Conservation (phyloP, 2,888 invertebrate genomes). For the Xiphydria camelus region DNA sequence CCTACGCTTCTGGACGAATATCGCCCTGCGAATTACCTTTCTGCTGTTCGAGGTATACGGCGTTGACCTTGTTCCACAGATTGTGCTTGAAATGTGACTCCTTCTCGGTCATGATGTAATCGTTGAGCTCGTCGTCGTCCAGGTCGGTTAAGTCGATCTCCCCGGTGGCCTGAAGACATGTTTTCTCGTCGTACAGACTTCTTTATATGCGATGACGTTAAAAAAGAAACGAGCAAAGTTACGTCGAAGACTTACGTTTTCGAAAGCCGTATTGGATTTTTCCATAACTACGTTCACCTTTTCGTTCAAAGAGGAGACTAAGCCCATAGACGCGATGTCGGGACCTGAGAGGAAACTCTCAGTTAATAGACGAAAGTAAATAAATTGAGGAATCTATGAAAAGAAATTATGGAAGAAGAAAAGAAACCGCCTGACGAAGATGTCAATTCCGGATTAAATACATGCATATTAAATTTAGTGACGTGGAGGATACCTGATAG, state of each 20-base stretch:
- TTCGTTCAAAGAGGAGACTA: constrained; percentile 64
- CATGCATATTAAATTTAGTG: too few species aligned
- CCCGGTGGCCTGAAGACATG: constrained; percentile 34
- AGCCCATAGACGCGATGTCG: constrained; percentile 78
- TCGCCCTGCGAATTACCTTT: too few species aligned
- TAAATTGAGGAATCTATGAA: not conserved
- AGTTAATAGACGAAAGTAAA: too few species aligned
- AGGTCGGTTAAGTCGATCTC: constrained; percentile 75
- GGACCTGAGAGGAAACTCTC: constrained; percentile 65
- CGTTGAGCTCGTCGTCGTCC: constrained; percentile 89
- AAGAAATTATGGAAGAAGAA: not conserved
- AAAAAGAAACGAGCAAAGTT: not conserved
- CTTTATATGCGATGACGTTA: not conserved
- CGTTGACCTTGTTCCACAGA: constrained; percentile 88
- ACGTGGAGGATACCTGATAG: too few species aligned
- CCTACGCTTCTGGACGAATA: too few species aligned
- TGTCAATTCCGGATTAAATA: too few species aligned
- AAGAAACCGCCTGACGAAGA: too few species aligned
- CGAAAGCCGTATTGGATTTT: constrained; percentile 26
- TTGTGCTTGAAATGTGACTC: constrained; percentile 81
- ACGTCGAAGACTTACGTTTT: constrained; percentile 28
- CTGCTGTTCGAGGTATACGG: constrained; percentile 81
- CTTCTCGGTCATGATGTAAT: constrained; percentile 79
- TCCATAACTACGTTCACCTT: constrained; percentile 29
- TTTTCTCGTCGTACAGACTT: not conserved